Evolutionary conservation across 2,113 vertebrate genomes (phyloP).

Genomic region (Vidua macroura): DNA sequence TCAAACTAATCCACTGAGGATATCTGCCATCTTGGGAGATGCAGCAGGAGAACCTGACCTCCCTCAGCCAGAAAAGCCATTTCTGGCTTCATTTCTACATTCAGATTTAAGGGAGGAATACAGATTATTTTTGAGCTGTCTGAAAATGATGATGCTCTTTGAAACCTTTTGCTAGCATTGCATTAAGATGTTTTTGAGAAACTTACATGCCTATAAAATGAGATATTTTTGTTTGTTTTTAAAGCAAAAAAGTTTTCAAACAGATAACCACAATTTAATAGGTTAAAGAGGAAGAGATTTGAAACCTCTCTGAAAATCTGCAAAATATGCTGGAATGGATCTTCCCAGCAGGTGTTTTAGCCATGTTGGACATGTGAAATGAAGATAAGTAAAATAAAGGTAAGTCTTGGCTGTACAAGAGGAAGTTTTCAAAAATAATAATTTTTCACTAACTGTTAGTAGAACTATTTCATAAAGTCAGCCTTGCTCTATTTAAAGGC

Average conservation of each 20-base stretch:
- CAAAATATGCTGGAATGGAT: background rate
- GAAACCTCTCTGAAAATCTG: background rate
- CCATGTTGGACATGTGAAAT: background rate
- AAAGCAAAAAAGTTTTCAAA: background rate
- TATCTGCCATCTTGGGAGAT: background rate
- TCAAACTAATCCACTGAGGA: background rate
- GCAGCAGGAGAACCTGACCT: background rate
- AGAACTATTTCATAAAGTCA: background rate
- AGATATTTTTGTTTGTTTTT: background rate
- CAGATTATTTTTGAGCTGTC: background rate
- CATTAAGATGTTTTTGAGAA: background rate
- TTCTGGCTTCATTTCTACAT: background rate
- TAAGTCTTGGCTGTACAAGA: background rate
- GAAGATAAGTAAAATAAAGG: background rate
- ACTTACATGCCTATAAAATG: background rate
- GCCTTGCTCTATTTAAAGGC: background rate
- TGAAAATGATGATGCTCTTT: background rate
- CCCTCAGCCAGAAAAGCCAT: background rate
- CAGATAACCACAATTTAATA: background rate
- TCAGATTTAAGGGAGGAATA: background rate
- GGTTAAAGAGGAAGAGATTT: background rate
- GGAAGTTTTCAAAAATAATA: background rate
- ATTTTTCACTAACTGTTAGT: background rate
- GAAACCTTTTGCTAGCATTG: background rate
- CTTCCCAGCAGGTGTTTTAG: background rate